Evolutionary conservation across 1,140 invertebrate genomes (phyloP).

Genomic region (Tachypleus tridentatus): DNA sequence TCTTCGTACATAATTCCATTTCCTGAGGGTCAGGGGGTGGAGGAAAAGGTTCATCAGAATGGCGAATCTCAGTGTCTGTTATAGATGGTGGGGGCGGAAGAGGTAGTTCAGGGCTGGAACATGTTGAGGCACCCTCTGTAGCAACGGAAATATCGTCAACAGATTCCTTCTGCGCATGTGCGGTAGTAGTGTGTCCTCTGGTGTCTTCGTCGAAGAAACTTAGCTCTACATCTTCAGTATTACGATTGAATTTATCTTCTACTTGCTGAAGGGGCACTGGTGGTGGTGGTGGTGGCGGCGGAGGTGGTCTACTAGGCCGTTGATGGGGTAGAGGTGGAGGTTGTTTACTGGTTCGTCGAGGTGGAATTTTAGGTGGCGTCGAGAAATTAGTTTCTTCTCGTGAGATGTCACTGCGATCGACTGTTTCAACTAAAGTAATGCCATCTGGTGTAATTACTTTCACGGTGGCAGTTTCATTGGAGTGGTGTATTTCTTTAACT

Average conservation of each 20-base stretch:
- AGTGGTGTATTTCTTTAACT: constrained; percentile 17
- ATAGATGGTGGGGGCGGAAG: constrained; percentile 9
- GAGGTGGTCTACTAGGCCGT: constrained; percentile 14
- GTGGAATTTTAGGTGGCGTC: background rate
- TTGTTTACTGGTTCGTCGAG: background rate
- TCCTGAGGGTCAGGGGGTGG: constrained; percentile 25
- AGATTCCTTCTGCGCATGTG: background rate
- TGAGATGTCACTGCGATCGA: background rate
- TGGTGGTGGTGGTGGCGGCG: constrained; percentile 11
- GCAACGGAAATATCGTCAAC: background rate
- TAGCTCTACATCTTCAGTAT: too few species aligned
- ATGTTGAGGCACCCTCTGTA: background rate
- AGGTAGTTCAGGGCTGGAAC: constrained; percentile 19
- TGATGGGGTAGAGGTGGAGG: constrained; percentile 13
- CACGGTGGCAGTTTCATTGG: constrained; percentile 15
- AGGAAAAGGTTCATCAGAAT: constrained; percentile 27
- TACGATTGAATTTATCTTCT: too few species aligned
- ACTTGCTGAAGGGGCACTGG: background rate
- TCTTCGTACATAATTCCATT: constrained; percentile 9
- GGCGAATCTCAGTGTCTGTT: constrained; percentile 17
- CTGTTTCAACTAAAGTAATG: constrained; percentile 12
- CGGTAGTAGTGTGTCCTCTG: too few species aligned
- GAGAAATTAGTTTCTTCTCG: background rate
- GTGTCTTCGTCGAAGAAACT: too few species aligned
- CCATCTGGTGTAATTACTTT: constrained; percentile 17